These are phyloP conservation scores for Carcina quercana DNA, from an alignment of 2,888 invertebrate species.

Conservation along the genomic window DNA sequence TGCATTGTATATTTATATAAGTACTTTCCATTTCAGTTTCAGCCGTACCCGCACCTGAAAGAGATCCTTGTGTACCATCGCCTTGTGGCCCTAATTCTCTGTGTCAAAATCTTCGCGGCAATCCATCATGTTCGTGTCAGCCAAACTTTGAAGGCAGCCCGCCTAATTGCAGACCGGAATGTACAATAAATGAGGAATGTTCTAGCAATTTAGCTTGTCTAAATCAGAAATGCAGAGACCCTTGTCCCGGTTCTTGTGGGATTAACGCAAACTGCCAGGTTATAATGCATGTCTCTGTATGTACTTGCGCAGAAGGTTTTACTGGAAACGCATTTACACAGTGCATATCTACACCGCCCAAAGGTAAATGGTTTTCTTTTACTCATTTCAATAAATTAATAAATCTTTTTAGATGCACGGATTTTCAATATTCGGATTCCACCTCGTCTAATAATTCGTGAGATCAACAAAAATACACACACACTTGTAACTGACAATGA, in stretches of 20 bases:
- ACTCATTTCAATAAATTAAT: no score
- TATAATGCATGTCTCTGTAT: conserved; percentile 77
- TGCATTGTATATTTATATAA: background rate
- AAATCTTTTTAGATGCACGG: no score
- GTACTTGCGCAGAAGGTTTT: conserved; percentile 73
- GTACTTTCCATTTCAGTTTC: conserved; percentile 34
- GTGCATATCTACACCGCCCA: conserved; percentile 49
- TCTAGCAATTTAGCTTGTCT: conserved; percentile 78
- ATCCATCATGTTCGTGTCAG: conserved; percentile 77
- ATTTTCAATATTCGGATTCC: no score
- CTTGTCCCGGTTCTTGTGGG: conserved; percentile 82
- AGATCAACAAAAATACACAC: no score
- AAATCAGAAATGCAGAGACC: conserved; percentile 78
- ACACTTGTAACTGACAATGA: no score
- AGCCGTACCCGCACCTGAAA: conserved; percentile 35
- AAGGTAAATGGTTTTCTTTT: no score
- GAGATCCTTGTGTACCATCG: conserved; percentile 79
- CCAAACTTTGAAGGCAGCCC: conserved; percentile 77
- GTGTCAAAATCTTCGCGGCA: conserved; percentile 71
- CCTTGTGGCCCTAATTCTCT: conserved; percentile 79
- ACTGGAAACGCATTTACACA: conserved; percentile 78
- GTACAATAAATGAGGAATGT: conserved; percentile 80
- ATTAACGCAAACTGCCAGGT: conserved; percentile 74
- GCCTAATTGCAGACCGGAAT: conserved; percentile 80
- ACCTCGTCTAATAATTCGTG: no score